Base-by-base conservation (phyloP, 2,888 invertebrate species). In the Xylota segnis region DNA sequence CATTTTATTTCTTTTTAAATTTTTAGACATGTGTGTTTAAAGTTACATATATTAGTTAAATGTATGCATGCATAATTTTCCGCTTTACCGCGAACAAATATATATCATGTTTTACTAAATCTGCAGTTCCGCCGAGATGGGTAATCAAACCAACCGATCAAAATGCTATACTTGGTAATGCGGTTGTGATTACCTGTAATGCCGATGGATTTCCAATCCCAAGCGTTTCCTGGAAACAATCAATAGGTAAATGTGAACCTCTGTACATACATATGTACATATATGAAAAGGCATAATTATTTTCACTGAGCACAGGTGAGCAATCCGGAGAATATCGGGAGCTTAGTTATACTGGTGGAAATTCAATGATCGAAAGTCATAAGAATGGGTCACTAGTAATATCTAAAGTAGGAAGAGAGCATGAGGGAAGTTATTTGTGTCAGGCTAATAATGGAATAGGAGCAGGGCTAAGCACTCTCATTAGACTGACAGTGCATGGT, bases 201-300 rank as follows among this genome's bases (percentile, higher is more conserved):
- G 96, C 96, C 9, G 95, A 95, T 66, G 96, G 96, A 43, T 96
- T 96, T 89, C 97, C 96, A 0, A 91, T 93, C 27, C 96, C 96
- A 7, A 91, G 91, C 16, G 91, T 94, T 71, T 93, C 93, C 87
- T 94, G 94, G 93, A 94, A 93, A 88, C 93, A 93, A 89, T 93
- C 93, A 63, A 93, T 93, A 89, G 94, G 94, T 94, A 91, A 65
- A 29, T 32, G 32, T 34, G 9, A n/a, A 40, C 14, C 5, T 14
- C 5, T 4, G 14, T 14, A 43, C n/a, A n/a, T n/a, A n/a, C n/a
- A n/a, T n/a, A n/a, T n/a, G n/a, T n/a, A n/a, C n/a, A n/a, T 32
- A 5, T 18, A 18, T 9, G 18, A 40, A 16, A 23, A 12, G 54
- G 34, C 9, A 43, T 56, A 45, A 63, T 2, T 32, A 27, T 32